Base-by-base conservation (phyloP, 2,888 invertebrate genomes). In the Nephrocerus scutellatus region DNA sequence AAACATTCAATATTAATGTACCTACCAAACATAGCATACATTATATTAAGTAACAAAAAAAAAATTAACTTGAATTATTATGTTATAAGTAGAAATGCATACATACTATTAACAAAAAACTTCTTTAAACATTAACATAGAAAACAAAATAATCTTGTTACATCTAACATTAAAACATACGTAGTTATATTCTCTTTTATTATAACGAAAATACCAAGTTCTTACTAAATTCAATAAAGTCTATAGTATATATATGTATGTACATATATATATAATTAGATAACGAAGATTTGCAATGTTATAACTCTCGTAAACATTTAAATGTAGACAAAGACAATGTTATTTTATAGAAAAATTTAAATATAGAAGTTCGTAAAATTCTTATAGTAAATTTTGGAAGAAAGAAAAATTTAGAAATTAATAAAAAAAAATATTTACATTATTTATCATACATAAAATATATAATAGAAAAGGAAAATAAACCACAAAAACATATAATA, bases 201-300 rank as follows among this genome's bases (percentile, higher is more conserved):
- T n/a, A n/a, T n/a, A n/a, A n/a, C n/a, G n/a, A n/a, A n/a, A n/a
- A n/a, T n/a, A n/a, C n/a, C n/a, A n/a, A n/a, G n/a, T n/a, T n/a
- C n/a, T n/a, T n/a, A n/a, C n/a, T n/a, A n/a, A n/a, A n/a, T n/a
- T n/a, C n/a, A n/a, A n/a, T n/a, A n/a, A n/a, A n/a, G n/a, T n/a
- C n/a, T n/a, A n/a, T n/a, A n/a, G 44, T 54, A 54, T 52, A 49
- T 51, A 53, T 56, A 44, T 44, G 39, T 45, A 31, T 43, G 48
- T 43, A 47, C 45, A 52, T 49, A 48, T 48, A 46, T 39, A 45
- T 44, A 50, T 47, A 49, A 46, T 37, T 33, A 53, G 48, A 54
- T 58, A n/a, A n/a, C n/a, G n/a, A n/a, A 46, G 40, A 57, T 51
- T 52, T 53, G 55, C 51, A 46, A n/a, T n/a, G n/a, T n/a, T n/a